Evolutionary conservation across 2,888 invertebrate genomes (phyloP).

Genomic region (Agonopterix arenella): DNA sequence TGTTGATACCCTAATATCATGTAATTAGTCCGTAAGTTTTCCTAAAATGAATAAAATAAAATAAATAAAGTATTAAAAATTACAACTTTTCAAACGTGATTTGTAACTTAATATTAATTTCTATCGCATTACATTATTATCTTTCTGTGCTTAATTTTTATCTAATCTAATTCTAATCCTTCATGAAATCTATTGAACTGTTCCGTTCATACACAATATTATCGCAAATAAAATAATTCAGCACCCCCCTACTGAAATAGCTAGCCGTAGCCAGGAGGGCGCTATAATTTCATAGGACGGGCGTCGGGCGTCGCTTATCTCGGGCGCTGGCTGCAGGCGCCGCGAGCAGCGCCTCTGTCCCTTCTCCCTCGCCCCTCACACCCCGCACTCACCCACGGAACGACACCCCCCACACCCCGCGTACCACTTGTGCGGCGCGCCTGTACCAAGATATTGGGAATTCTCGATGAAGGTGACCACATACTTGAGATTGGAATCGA

Average conservation of each 20-base stretch:
- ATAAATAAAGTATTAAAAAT: too few species aligned
- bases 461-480: conserved; percentile 30
- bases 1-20: too few species aligned
- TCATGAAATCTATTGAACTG: too few species aligned
- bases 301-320: conserved; percentile 71
- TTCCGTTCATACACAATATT: too few species aligned
- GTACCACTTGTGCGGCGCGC: conserved; percentile 34
- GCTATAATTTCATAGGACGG: conserved; percentile 47
- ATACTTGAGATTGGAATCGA: too few species aligned
- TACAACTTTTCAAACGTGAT: too few species aligned
- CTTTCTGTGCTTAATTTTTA: too few species aligned
- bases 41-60: too few species aligned
- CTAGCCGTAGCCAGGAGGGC: conserved; percentile 40
- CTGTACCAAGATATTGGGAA: conserved; percentile 35
- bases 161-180: too few species aligned
- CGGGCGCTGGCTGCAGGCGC: conserved; percentile 62
- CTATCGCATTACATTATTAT: too few species aligned
- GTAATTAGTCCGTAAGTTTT: too few species aligned
- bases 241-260: conserved; percentile 9
- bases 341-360: conserved; percentile 11
- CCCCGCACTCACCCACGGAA: conserved; percentile 9
- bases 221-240: neutral
- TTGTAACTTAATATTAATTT: too few species aligned
- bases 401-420: neutral
- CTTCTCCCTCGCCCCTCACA: neutral